Evolutionary conservation across 2,888 invertebrate species (phyloP).

Genomic region (Dasysyrphus tricinctus): DNA sequence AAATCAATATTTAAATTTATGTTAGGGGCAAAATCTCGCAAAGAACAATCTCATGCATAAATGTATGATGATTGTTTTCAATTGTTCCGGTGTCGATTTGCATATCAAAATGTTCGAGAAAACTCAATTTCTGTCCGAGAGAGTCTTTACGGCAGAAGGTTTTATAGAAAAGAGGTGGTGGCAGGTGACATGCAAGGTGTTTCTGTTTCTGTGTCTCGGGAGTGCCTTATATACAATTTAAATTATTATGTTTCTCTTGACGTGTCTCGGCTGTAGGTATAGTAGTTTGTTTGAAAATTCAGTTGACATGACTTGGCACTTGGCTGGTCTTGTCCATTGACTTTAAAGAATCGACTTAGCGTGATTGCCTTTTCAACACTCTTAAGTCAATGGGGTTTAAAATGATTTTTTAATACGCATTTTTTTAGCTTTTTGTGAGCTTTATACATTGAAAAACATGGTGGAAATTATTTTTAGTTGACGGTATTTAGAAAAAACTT

Average conservation of each 20-base stretch:
- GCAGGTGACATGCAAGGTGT: slow-evolving; percentile 47
- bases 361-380: background rate
- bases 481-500: no score
- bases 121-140: slow-evolving; percentile 75
- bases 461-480: no score
- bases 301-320: no score
- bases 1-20: slow-evolving; percentile 76
- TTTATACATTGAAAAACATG: no score
- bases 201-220: slow-evolving; percentile 34
- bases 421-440: no score
- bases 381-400: no score
- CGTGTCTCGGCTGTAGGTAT: background rate
- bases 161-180: slow-evolving; percentile 55
- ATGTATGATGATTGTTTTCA: slow-evolving; percentile 78
- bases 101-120: slow-evolving; percentile 77
- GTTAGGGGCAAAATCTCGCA: slow-evolving; percentile 70
- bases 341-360: background rate
- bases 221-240: slow-evolving; percentile 10
- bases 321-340: background rate
- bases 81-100: slow-evolving; percentile 77
- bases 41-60: slow-evolving; percentile 77
- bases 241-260: slow-evolving; percentile 13
- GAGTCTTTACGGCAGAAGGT: slow-evolving; percentile 55
- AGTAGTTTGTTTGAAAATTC: background rate
- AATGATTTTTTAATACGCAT: no score